Evolutionary conservation across 2,113 vertebrate genomes (phyloP).

Genomic region (Prochilodus magdalenae): DNA sequence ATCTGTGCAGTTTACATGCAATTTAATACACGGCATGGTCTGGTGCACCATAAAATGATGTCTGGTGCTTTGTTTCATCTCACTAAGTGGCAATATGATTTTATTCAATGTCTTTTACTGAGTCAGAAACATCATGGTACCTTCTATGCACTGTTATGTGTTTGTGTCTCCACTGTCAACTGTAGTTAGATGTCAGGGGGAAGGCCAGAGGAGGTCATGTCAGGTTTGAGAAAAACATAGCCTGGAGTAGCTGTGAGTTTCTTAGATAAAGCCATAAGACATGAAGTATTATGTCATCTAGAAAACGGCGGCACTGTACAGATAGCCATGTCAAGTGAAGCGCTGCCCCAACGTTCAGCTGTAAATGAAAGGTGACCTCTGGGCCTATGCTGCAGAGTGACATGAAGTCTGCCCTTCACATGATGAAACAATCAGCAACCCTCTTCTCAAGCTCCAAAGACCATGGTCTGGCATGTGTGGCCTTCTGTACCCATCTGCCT

Average conservation of each 20-base stretch:
- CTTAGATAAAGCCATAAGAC: not conserved
- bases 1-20: not conserved
- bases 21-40: not conserved
- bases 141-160: not conserved
- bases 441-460: slow-evolving; percentile 54
- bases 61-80: not conserved
- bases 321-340: not conserved
- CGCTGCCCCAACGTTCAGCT: slow-evolving; percentile 2
- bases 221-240: not conserved
- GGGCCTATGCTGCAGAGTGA: not conserved
- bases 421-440: slow-evolving; percentile 54
- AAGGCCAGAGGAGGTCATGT: not conserved
- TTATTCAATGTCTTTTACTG: not conserved
- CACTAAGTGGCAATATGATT: not conserved
- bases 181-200: not conserved
- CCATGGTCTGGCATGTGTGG: too few species aligned
- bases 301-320: not conserved
- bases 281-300: not conserved
- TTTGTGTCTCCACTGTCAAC: not conserved
- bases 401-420: not conserved
- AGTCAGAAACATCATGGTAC: not conserved
- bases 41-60: not conserved
- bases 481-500: not conserved
- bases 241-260: not conserved
- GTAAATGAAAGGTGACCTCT: not conserved